Evolutionary conservation across 2,888 invertebrate genomes (phyloP), one percentile per base, ranked within the genome.

Genomic region (Synanthedon andrenaeformis): DNA sequence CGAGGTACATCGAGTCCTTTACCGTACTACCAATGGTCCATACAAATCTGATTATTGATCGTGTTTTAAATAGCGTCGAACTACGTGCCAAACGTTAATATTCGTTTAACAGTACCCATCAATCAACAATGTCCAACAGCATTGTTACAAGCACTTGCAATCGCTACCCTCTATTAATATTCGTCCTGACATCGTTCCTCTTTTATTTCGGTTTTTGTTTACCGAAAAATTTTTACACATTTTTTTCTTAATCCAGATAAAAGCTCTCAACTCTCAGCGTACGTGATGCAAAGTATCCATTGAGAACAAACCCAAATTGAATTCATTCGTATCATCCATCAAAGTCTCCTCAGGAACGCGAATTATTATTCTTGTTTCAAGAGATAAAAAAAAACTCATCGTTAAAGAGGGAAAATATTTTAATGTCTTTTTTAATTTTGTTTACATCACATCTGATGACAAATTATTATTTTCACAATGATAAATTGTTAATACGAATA

Each of bases 311-410:
- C 59, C 62, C 57, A 74, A 76, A 79, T 74, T 74, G 69, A 73
- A 74, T 73, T 72, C 67, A 72, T 74, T 70, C 61, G 62, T 65
- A 74, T 71, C 74, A 79, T 80, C 78, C 78, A 80, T 80, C 80
- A 80, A 74, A 74, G 71, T 72, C 72, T 65, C 57, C 63, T 63
- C 61, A 60, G 65, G 66, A 72, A 69, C 63, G 62, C 56, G 63
- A 68, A 73, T 70, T 72, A 70, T 68, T 67, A 65, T 67, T 68
- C 66, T 65, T 67, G 58, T 68, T 65, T 63, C 55, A 60, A 35
- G 10, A 35, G 55, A 66, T n/a, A n/a, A 69, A 71, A 23, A 23
- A 23, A 74, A 71, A 65, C 54, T 70, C 64, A 57, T 65, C 62
- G 61, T 59, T 62, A 62, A 66, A 65, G 58, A 66, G 56, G 54